Base-by-base conservation (phyloP, 2,113 vertebrate genomes). In the Oryzias curvinotus region DNA sequence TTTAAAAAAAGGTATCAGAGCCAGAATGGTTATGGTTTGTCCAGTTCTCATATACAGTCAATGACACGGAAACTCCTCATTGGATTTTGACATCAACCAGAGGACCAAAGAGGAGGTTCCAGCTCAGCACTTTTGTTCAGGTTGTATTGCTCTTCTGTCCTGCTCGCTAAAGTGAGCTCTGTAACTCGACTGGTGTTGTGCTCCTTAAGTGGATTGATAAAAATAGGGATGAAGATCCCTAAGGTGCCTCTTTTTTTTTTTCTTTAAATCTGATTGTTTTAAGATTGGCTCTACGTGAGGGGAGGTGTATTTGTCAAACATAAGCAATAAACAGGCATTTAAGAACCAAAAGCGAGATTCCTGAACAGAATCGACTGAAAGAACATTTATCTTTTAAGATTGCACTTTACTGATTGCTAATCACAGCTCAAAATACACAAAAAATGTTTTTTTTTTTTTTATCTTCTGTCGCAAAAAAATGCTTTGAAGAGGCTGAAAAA, bases 351-450 rank as follows among this genome's bases (percentile, higher is more conserved):
- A 77, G 71, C 23, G 78, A 86, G 62, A 87, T 76, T 73, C 68
- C 76, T 85, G 70, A 77, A 80, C 84, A 14, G 68, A 78, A 84
- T 78, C 42, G 44, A 77, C 70, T 75, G 68, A 87, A 88, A 87
- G 79, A 73, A 83, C 77, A 85, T 85, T 85, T 80, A 89, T 74
- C 74, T 70, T 81, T 84, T 80, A 84, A 89, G 85, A 91, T 91
- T 91, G 87, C 90, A 93, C 89, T 90, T 91, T 86, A 91, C 90
- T 88, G 91, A 91, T 93, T 90, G 87, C 90, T 88, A 87, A 91
- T 92, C 90, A 92, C 91, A 90, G 88, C 89, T 90, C 83, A 81
- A 83, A 91, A 89, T 85, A 84, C 83, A 90, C 85, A 78, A 82
- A 83, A 80, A 28, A 73, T 14, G 41, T 58, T 62, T 70, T 44